Evolutionary conservation across 2,888 invertebrate species (phyloP).

Genomic region (Drosophila subquinaria): DNA sequence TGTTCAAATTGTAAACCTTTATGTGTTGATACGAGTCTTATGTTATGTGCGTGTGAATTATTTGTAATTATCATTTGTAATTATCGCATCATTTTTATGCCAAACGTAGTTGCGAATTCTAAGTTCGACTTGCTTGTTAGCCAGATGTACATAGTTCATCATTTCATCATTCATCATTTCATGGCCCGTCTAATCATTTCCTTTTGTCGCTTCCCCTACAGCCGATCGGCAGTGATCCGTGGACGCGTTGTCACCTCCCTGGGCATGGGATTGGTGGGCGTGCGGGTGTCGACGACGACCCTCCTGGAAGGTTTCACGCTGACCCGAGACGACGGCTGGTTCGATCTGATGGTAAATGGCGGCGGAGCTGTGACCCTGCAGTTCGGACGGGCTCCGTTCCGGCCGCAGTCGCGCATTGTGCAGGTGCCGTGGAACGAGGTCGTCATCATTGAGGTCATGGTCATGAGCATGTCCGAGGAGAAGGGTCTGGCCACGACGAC

Average conservation of each 20-base stretch:
- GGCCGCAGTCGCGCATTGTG: conserved; percentile 94
- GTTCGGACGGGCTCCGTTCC: conserved; percentile 96
- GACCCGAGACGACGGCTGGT: conserved; percentile 97
- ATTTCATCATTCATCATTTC: conserved; percentile 17
- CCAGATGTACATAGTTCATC: conserved; percentile 30
- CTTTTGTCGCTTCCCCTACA: conserved; percentile 83
- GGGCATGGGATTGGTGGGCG: conserved; percentile 97
- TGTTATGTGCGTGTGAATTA: conserved; percentile 84
- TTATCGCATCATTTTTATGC: conserved; percentile 57
- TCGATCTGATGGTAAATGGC: conserved; percentile 99
- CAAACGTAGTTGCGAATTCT: conserved; percentile 62
- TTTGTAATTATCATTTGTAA: conserved; percentile 64
- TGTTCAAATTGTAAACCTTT: conserved; percentile 82
- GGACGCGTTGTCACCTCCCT: conserved; percentile 96
- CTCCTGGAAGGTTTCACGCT: conserved; percentile 98
- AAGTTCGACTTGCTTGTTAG: conserved; percentile 68
- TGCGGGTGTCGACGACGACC: conserved; percentile 96
- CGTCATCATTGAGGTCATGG: conserved; percentile 95
- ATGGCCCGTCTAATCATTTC: conserved; percentile 55
- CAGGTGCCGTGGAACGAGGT: conserved; percentile 99
- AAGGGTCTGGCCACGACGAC: conserved; percentile 88
- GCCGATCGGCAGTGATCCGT: conserved; percentile 98
- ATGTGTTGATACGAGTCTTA: conserved; percentile 83
- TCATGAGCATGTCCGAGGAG: conserved; percentile 93
- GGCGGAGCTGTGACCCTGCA: conserved; percentile 98